These are phyloP conservation scores for Neodontobutis hainanensis DNA, from an alignment of 2,113 vertebrate genomes.

Conservation along the genomic window DNA sequence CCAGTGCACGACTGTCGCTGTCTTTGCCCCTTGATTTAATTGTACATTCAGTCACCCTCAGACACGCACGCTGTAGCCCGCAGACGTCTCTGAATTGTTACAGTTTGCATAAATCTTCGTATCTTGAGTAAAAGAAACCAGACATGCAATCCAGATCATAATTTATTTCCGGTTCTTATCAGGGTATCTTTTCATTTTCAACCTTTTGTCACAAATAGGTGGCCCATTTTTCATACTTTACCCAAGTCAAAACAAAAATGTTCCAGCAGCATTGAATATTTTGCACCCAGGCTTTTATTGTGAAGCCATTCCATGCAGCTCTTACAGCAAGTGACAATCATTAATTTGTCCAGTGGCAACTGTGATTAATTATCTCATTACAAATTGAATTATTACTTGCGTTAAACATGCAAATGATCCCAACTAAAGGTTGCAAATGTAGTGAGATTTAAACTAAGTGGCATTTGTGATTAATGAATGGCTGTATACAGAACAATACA, in stretches of 20 bases:
- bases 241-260: slow-evolving; percentile 21
- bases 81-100: slow-evolving; percentile 42
- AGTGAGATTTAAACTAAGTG: slow-evolving; percentile 54
- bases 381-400: slow-evolving; percentile 64
- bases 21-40: slow-evolving; percentile 25
- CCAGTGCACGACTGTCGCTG: slow-evolving; percentile 28
- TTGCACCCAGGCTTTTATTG: slow-evolving; percentile 32
- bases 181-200: slow-evolving; percentile 50
- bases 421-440: slow-evolving; percentile 54
- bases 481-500: slow-evolving; percentile 34
- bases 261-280: slow-evolving; percentile 45
- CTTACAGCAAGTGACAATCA: slow-evolving; percentile 53
- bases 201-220: slow-evolving; percentile 49
- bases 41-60: slow-evolving; percentile 1
- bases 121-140: slow-evolving; percentile 40
- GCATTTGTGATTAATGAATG: slow-evolving; percentile 62
- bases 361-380: slow-evolving; percentile 76
- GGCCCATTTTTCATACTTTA: slow-evolving; percentile 64
- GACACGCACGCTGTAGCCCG: slow-evolving; percentile 28
- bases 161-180: slow-evolving; percentile 42
- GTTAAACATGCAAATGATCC: slow-evolving; percentile 68
- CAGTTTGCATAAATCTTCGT: slow-evolving; percentile 57
- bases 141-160: slow-evolving; percentile 54
- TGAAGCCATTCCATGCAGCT: slow-evolving; percentile 20
- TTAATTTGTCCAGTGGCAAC: slow-evolving; percentile 62